Evolutionary conservation across 2,113 vertebrate species (phyloP).

Genomic region (Seriola rivoliana): DNA sequence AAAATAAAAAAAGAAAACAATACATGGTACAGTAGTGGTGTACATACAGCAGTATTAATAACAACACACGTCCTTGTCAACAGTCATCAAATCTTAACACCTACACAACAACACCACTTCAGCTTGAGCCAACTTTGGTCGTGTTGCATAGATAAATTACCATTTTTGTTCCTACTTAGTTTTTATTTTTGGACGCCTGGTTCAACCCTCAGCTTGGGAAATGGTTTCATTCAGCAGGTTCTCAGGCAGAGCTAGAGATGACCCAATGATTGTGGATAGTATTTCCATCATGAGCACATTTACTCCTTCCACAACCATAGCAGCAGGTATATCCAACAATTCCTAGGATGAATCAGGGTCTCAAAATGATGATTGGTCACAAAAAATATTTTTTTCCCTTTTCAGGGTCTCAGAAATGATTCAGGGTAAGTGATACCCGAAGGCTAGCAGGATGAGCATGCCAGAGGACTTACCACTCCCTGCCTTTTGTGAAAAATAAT

Average conservation of each 20-base stretch:
- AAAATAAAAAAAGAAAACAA: conserved; percentile 66
- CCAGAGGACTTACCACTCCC: background rate
- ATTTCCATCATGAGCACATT: background rate
- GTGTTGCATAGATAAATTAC: conserved; percentile 92
- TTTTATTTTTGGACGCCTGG: conserved; percentile 15
- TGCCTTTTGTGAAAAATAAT: background rate
- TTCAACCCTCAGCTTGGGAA: background rate
- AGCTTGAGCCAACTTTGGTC: conserved; percentile 85
- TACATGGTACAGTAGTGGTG: conserved; percentile 81
- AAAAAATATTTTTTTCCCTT: background rate
- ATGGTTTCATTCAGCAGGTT: background rate
- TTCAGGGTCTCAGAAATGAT: background rate
- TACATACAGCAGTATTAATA: conserved; percentile 46
- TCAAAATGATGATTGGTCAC: background rate
- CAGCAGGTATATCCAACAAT: background rate
- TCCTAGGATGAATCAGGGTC: no score
- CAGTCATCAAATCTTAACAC: conserved; percentile 83
- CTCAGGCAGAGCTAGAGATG: background rate
- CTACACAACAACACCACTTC: conserved; percentile 87
- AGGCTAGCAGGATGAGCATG: background rate
- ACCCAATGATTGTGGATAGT: background rate
- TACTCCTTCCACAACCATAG: background rate
- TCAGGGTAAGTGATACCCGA: background rate
- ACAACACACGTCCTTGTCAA: conserved; percentile 61
- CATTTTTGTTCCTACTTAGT: background rate